Conservation (phyloP, 2,797 vertebrate species). For the Pelobates cultripes region DNA sequence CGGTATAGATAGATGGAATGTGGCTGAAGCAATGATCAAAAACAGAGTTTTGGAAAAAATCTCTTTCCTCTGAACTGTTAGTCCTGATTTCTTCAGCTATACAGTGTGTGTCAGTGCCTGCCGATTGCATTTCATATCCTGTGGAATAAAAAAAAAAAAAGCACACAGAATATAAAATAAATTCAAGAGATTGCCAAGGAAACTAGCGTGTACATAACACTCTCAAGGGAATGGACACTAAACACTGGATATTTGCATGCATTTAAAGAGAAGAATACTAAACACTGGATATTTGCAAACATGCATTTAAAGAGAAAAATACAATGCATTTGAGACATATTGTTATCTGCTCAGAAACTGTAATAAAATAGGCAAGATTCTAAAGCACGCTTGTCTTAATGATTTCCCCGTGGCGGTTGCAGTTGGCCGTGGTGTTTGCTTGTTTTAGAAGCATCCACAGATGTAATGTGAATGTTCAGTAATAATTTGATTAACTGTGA, state of each 20-base stretch:
- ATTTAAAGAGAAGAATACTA: not conserved
- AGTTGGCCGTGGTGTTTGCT: too few relatives aligned
- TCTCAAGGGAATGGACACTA: not conserved
- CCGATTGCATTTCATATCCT: slow-evolving; percentile 79
- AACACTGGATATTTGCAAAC: not conserved
- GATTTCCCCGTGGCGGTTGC: too few relatives aligned
- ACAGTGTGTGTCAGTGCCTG: slow-evolving; percentile 80
- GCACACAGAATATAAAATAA: not conserved
- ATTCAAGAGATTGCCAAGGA: not conserved
- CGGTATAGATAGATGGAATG: slow-evolving; percentile 93
- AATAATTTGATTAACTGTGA: too few relatives aligned
- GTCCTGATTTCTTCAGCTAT: slow-evolving; percentile 79
- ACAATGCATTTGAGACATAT: not conserved
- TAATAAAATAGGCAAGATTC: too few relatives aligned
- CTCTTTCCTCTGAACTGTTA: slow-evolving; percentile 81
- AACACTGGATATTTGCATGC: not conserved
- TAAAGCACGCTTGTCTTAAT: too few relatives aligned
- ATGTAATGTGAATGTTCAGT: too few relatives aligned
- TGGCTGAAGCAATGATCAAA: slow-evolving; percentile 94
- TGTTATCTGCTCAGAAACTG: too few relatives aligned
- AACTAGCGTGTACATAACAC: not conserved
- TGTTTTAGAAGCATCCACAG: too few relatives aligned
- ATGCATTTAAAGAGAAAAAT: not conserved
- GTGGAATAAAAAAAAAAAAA: slow-evolving; percentile 9
- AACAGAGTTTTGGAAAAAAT: slow-evolving; percentile 90